Base-by-base conservation (phyloP, 2,888 invertebrate species). In the Apodemia zela region DNA sequence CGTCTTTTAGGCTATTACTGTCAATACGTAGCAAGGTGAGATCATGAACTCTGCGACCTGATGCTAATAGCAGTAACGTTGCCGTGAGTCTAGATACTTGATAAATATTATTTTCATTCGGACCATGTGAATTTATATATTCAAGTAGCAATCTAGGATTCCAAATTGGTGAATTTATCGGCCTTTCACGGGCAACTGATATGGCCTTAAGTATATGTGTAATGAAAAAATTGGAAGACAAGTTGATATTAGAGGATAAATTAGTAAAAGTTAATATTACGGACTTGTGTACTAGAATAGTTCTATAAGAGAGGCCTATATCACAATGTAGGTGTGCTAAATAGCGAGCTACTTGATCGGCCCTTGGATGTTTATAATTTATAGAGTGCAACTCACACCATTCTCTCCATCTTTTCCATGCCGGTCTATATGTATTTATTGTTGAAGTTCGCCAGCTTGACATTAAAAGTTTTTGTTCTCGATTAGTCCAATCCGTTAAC, bases 361-460 rank as follows among this genome's bases (percentile, higher is more conserved):
- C 57, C 35, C 13, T 45, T 2, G 66, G 68, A 47, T 11, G 11
- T 62, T 64, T 66, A 66, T 47, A 63, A 49, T 64, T 47, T 5
- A 67, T 42, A 5, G 60, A 65, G 25, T 59, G 15, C 5, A n/a
- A 21, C 59, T 51, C 25, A 29, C 65, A 64, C 65, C 66, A 67
- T 11, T 35, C 33, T 13, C 21, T 63, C 68, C 64, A 67, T 38
- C 58, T 63, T 7, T 45, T 60, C 69, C 69, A 68, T 10, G 62
- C 65, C 8, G 69, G 69, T 54, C 17, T 62, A 15, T 68, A 71
- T 5, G 68, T 69, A 10, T 18, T 45, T 15, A 71, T 49, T 1
- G 74, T 71, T 15, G 72, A 74, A 2, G 35, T 25, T 6, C 71
- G 60, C 72, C 72, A 72, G 29, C 68, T 69, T 1, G 51, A 65